Conservation (phyloP, 1,140 invertebrate genomes). For the Oscheius sp. region DNA sequence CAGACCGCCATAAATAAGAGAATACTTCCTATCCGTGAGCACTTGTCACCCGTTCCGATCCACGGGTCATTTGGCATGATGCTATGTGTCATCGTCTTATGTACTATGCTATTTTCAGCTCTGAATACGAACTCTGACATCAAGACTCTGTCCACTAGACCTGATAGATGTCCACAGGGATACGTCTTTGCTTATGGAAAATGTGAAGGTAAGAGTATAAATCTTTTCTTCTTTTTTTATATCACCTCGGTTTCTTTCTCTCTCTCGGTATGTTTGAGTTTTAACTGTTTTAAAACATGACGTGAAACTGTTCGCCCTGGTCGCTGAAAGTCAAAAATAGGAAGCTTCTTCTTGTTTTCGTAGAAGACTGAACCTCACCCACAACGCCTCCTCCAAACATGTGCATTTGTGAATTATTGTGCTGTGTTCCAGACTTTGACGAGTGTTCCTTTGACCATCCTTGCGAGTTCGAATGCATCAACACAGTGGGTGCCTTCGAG, state of each 20-base stretch:
- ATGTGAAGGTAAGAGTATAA: not conserved
- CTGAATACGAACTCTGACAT: not conserved
- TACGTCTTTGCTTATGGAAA: conserved; percentile 4
- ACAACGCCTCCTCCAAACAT: not conserved
- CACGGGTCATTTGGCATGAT: too few species aligned
- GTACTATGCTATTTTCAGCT: too few species aligned
- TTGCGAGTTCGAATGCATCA: conserved; percentile 49
- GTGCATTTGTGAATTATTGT: not conserved
- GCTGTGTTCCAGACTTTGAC: conserved; percentile 42
- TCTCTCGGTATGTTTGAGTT: too few species aligned
- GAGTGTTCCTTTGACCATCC: conserved; percentile 52
- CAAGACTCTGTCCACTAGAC: not conserved
- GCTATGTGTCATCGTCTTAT: too few species aligned
- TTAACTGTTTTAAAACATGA: too few species aligned
- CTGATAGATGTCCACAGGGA: not conserved
- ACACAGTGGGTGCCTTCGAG: conserved; percentile 44
- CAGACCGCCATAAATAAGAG: too few species aligned
- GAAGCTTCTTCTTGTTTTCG: not conserved
- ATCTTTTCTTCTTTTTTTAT: not conserved
- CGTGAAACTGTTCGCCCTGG: too few species aligned
- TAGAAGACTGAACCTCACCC: not conserved
- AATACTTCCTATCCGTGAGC: too few species aligned
- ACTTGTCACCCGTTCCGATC: too few species aligned
- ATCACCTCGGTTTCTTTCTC: not conserved
- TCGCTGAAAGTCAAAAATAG: too few species aligned